Conservation (phyloP, 2,888 invertebrate species). For the Desoria tigrina region DNA sequence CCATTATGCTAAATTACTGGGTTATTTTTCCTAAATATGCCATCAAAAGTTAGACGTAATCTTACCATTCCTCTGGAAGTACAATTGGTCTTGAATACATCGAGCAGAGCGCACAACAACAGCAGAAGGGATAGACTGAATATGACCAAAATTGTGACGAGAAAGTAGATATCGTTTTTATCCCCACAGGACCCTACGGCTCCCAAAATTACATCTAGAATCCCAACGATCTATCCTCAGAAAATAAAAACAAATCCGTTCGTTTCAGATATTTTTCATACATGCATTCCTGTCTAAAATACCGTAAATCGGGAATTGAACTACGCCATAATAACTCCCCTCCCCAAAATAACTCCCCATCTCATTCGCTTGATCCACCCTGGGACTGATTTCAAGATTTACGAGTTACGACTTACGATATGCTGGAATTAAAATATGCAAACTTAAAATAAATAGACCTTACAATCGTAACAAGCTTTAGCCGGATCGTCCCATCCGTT, state of each 20-base stretch:
- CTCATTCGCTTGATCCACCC: neutral
- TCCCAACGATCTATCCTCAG: conserved; percentile 38
- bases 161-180: conserved; percentile 39
- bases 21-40: neutral
- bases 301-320: neutral
- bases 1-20: neutral
- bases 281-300: conserved; percentile 6
- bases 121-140: conserved; percentile 41
- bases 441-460: too few relatives aligned
- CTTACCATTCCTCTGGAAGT: conserved; percentile 46
- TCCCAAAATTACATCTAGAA: conserved; percentile 39
- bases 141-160: conserved; percentile 37
- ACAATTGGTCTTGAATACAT: conserved; percentile 43
- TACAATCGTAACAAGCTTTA: conserved; percentile 45
- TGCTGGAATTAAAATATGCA: neutral
- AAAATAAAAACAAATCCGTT: neutral
- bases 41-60: neutral
- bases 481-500: conserved; percentile 38
- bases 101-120: conserved; percentile 40
- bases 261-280: too few relatives aligned
- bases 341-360: neutral
- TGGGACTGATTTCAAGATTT: too few relatives aligned
- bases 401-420: too few relatives aligned
- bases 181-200: conserved; percentile 39
- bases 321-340: too few relatives aligned